Conservation (phyloP, 2,888 invertebrate species). For the Ornithoptera alexandrae region DNA sequence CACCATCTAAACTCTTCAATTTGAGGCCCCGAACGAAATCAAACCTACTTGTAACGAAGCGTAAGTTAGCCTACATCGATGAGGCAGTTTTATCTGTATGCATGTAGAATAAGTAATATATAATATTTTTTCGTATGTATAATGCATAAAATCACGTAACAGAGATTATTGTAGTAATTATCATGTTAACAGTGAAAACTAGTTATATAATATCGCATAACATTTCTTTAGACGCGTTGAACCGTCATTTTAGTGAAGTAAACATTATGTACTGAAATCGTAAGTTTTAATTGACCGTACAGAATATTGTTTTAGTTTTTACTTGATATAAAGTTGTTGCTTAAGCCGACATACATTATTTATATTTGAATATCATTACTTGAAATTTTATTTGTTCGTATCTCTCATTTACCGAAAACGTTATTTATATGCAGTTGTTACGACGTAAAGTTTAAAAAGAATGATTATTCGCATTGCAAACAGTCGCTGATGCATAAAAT, state of each 20-base stretch:
- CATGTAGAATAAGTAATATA: too few relatives aligned
- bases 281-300: background rate
- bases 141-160: too few relatives aligned
- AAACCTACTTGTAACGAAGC: too few relatives aligned
- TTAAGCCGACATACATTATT: background rate
- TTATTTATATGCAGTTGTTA: slow-evolving; percentile 27
- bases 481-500: slow-evolving; percentile 37
- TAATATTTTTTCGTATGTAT: too few relatives aligned
- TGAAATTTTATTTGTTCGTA: slow-evolving; percentile 16
- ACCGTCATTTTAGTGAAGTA: background rate
- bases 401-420: slow-evolving; percentile 22
- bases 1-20: too few relatives aligned
- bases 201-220: background rate
- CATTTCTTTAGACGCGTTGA: background rate
- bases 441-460: slow-evolving; percentile 33
- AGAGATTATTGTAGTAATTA: too few relatives aligned
- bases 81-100: too few relatives aligned
- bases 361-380: background rate
- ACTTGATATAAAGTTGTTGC: background rate
- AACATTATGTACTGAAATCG: background rate
- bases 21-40: too few relatives aligned
- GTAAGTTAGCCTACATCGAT: too few relatives aligned
- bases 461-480: slow-evolving; percentile 50
- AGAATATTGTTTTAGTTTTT: background rate
- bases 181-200: background rate